Percentiles rank a stretch among this genome's conserved stretches.
Evolutionary conservation across 2,113 vertebrate species (phyloP).

Genomic region (Mus musculus): GRCm39 chr9:49486001-49486500

Average conservation of each 20-base stretch:
- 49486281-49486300: constrained; percentile 47
- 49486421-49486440: background rate
- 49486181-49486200: background rate
- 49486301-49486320: background rate
- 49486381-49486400: constrained; percentile 42
- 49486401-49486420: background rate
- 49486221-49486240: background rate
- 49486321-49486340: constrained; percentile 48
- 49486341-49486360: constrained; percentile 38
- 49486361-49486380: constrained; percentile 54
- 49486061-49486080: background rate
- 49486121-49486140: background rate
- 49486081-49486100: background rate
- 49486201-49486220: background rate
- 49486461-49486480: background rate
- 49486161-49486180: background rate
- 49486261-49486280: constrained; percentile 21
- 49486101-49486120: background rate
- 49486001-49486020: background rate
- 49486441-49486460: background rate
- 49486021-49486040: background rate
- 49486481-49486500: background rate
- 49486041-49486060: background rate
- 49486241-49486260: constrained; percentile 31
- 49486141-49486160: background rate